Evolutionary conservation across 1,140 invertebrate genomes (phyloP).

Genomic region (Bilobella aurantiaca): DNA sequence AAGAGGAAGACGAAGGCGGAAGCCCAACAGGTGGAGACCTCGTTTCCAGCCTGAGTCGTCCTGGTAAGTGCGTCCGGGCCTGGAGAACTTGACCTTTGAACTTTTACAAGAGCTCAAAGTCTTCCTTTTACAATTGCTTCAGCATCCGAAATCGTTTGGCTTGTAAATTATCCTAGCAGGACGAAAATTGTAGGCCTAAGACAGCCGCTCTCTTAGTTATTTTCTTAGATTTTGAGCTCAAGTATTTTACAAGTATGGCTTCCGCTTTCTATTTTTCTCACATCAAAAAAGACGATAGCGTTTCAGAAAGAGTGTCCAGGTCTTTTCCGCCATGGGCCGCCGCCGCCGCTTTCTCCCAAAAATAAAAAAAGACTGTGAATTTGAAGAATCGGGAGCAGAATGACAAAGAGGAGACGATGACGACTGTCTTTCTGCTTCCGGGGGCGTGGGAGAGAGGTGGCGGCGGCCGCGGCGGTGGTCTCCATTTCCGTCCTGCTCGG

Average conservation of each 20-base stretch:
- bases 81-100: neutral
- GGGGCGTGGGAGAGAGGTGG: neutral
- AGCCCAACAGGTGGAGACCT: conserved; percentile 44
- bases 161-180: conserved; percentile 19
- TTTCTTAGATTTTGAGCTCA: neutral
- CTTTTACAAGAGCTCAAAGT: too few species aligned
- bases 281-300: neutral
- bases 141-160: conserved; percentile 24
- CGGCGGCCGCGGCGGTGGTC: neutral
- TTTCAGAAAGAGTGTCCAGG: neutral
- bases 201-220: neutral
- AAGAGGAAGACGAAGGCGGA: conserved; percentile 46
- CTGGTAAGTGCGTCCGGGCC: conserved; percentile 23
- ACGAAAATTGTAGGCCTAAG: conserved; percentile 22
- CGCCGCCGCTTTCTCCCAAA: too few species aligned
- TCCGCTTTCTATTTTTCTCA: neutral
- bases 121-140: conserved; percentile 24
- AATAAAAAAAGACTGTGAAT: neutral
- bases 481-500: conserved; percentile 23
- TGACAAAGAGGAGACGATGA: neutral
- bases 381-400: neutral
- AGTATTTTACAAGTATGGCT: neutral
- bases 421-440: neutral
- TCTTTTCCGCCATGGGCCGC: neutral
- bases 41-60: conserved; percentile 41